These are phyloP conservation scores for Callyntrura sp. DNA, from an alignment of 2,888 invertebrate species.

Conservation along the genomic window DNA sequence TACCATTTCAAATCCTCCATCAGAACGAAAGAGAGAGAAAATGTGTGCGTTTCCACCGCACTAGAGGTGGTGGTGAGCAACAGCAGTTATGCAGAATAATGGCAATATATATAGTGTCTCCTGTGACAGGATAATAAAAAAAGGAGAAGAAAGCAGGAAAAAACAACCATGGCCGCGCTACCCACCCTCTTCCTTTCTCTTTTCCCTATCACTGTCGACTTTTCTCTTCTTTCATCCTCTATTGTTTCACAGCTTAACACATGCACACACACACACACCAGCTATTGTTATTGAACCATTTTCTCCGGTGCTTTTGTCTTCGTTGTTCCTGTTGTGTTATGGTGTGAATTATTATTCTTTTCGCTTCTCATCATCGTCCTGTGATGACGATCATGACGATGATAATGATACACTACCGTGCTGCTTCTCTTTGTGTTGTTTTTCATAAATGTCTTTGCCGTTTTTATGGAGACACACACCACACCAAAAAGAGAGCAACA, in stretches of 20 bases:
- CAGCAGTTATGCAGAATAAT: constrained; percentile 52
- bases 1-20: constrained; percentile 35
- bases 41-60: not conserved
- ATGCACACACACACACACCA: not conserved
- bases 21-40: too few species aligned
- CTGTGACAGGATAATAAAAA: constrained; percentile 41
- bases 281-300: not conserved
- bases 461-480: not conserved
- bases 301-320: not conserved
- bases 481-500: not conserved
- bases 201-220: not conserved
- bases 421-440: not conserved
- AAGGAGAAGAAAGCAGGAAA: not conserved
- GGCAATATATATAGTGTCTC: constrained; percentile 42
- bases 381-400: not conserved
- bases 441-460: not conserved
- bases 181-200: constrained; percentile 20
- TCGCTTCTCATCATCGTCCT: not conserved
- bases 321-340: constrained; percentile 7
- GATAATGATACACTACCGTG: not conserved
- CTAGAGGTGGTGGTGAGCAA: not conserved
- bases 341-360: constrained; percentile 54
- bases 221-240: not conserved
- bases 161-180: not conserved
- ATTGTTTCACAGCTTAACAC: constrained; percentile 32